Conservation (phyloP, 2,113 vertebrate species). For the Aegotheles bennettii region DNA sequence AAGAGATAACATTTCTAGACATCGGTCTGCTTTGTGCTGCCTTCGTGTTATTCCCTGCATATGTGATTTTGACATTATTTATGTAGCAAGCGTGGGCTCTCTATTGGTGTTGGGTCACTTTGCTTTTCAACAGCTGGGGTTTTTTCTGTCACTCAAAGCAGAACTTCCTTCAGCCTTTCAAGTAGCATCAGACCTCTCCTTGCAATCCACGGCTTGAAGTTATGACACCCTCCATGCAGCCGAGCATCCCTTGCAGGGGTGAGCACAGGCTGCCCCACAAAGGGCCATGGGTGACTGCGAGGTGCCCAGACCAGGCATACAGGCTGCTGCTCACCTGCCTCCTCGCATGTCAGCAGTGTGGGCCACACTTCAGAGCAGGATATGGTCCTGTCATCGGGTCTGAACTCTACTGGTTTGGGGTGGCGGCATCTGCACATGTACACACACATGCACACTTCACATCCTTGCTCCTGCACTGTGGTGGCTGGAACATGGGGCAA, state of each 20-base stretch:
- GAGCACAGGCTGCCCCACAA: background rate
- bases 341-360: rapidly evolving
- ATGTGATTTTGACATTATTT: background rate
- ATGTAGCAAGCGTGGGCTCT: background rate
- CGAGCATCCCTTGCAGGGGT: rapidly evolving
- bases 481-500: background rate
- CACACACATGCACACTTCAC: rapidly evolving
- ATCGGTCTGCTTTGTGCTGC: background rate
- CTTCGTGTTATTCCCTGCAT: background rate
- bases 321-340: background rate
- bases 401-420: background rate
- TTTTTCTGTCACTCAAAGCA: background rate
- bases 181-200: background rate
- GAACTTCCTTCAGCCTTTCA: background rate
- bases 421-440: background rate
- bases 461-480: background rate
- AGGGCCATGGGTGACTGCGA: rapidly evolving
- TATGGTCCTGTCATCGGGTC: background rate
- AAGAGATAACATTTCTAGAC: constrained; percentile 30
- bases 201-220: rapidly evolving
- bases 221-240: rapidly evolving
- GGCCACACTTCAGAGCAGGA: rapidly evolving
- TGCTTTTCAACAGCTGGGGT: background rate
- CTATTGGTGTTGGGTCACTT: background rate
- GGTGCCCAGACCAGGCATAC: rapidly evolving